phyloP scores from a whole-genome alignment of 2,113 vertebrate species.

The Uropsilus gracilis region DNA sequence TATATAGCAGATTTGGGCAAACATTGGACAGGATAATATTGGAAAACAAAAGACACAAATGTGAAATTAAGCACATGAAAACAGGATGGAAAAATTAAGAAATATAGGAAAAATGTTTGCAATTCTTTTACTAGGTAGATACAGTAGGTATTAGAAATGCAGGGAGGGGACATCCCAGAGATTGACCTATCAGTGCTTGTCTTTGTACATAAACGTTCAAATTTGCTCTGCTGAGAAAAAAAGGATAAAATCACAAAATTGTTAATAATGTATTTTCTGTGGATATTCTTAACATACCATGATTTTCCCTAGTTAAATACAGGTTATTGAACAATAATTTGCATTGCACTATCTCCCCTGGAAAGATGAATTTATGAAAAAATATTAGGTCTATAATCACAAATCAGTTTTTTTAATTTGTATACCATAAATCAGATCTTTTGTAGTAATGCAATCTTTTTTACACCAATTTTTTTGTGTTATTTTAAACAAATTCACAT shows the following conservation, averaged over 20 bases:
- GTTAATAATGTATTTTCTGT: neutral
- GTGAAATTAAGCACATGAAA: neutral
- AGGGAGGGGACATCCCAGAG: fast-evolving
- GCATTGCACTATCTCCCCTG: neutral
- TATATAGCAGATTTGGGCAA: neutral
- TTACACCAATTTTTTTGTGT: neutral
- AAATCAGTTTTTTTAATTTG: neutral
- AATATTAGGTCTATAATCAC: too few species aligned
- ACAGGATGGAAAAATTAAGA: neutral
- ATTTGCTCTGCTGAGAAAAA: neutral
- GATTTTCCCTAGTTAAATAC: neutral
- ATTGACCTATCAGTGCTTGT: neutral
- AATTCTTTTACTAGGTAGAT: neutral
- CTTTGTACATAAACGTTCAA: neutral
- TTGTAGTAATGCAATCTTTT: too few species aligned
- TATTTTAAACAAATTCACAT: neutral
- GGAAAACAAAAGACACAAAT: neutral
- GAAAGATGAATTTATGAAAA: neutral
- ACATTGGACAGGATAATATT: neutral
- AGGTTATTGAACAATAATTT: neutral
- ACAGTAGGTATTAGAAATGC: neutral
- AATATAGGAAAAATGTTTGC: neutral
- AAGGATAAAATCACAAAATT: neutral
- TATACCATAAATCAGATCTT: neutral
- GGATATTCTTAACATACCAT: neutral